Evolutionary conservation across 2,113 vertebrate genomes (phyloP), one percentile per base, ranked within the genome.

Genomic region (Gallinago undulata): DNA sequence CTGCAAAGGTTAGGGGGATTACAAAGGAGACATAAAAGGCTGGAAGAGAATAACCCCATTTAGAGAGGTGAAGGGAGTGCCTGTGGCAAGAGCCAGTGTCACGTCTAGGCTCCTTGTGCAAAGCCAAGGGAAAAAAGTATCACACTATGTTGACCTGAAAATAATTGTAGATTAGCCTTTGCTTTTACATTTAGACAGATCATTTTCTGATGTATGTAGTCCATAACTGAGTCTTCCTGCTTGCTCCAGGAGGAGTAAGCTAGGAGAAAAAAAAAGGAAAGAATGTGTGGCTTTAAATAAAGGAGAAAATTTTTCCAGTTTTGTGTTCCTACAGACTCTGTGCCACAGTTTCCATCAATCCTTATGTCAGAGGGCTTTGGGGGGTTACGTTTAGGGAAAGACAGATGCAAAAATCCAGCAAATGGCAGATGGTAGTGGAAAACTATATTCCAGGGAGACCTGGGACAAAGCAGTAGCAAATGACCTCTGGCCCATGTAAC

Each of bases 341-440:
- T 12, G 41, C 33, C 55, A 48, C 3, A 9, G 19, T 90, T 96
- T 96, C 82, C 53, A 63, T 62, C 3, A 8, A n/a, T 72, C 55
- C 45, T 80, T 33, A 67, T 41, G 14, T 75, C 84, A 83, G 51
- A 74, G 22, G 21, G 24, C 33, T 68, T 82, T 43, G 19, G 24
- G 5, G 23, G 15, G 17, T 13, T 92, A 47, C 48, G 75, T 69
- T 78, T 37, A 84, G 30, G n/a, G 50, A 72, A 91, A 95, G 86
- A 84, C 93, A 97, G 87, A 96, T 93, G 90, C 83, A 86, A 95
- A 96, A 93, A 93, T 84, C 68, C 84, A 94, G 73, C 66, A 96
- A 80, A 83, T 75, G 57, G 64, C 97, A 98, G 97, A 97, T 98
- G 97, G 97, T 70, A 69, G 69, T 66, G 66, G 88, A 93, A 97